Evolutionary conservation across 2,888 invertebrate genomes (phyloP), one percentile per base, ranked within the genome.

Genomic region (Xestia ashworthii): DNA sequence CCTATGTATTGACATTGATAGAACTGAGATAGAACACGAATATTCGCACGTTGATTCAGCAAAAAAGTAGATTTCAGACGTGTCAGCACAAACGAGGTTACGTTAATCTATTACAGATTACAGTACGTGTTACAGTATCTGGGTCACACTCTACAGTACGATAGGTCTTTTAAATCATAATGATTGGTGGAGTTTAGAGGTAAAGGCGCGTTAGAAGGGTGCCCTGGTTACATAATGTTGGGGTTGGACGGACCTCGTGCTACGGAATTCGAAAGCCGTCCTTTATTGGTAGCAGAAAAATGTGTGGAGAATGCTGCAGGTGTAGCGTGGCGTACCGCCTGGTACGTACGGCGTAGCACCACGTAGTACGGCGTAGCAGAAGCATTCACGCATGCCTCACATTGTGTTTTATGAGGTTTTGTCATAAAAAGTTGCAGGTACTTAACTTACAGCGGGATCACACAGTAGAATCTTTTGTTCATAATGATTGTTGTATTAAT

Each of bases 1-100:
- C 79, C 70, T 80, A 81, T 83, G 74, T 83, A 85, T 84, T 86
- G 86, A 87, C 84, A 73, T 84, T 85, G 85, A 85, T 85, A 83
- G 84, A 78, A 83, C 72, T 71, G 81, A 89, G 90, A 91, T 91
- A 91, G 86, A 85, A 85, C 91, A 91, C 91, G 90, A 79, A 86
- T 81, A 82, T 83, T 84, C 82, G 79, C 72, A 48, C 75, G 86
- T 87, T 86, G 88, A 86, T 87, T 88, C 86, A 87, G 80, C 81
- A 82, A 81, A 84, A 83, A 86, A 38, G 78, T 82, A 71, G 71
- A 83, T 80, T 77, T 76, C 78, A 74, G 78, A 71, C 68, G 62
- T 81, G 82, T 81, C 74, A 76, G 71, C 80, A 73, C 64, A 70
- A 75, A 80, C 74, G 75, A 74, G 76, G 74, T 76, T 76, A 78